Evolutionary conservation across 2,113 vertebrate genomes (phyloP), one percentile per base, ranked within the genome.

Genomic region (Spea bombifrons): DNA sequence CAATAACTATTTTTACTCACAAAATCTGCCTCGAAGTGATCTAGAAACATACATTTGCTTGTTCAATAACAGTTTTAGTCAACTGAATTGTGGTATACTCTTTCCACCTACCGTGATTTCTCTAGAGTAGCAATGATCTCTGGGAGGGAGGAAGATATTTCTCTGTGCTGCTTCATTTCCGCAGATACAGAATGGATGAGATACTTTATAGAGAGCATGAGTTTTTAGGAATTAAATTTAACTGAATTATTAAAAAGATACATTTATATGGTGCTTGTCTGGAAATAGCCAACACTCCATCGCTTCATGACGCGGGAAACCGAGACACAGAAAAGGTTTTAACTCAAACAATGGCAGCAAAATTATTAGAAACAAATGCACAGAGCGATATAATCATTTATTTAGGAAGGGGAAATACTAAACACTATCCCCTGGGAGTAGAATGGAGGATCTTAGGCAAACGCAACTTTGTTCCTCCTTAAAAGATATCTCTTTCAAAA

Each of bases 1-100:
- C 78, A 73, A 73, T 80, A 73, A 64, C 70, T 79, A 73, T 79
- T 74, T 80, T 80, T 80, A 68, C 52, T 57, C 52, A 61, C 43
- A 59, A 71, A 80, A 73, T 68, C 61, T 73, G 78, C 78, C 65
- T 80, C 59, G 47, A 61, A 79, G 70, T 80, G 53, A 73, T 68
- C 52, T 80, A 52, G 71, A 50, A 73, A 80, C 74, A 80, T 68
- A 73, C 53, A 73, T 59, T 73, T 49, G 45, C 53, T 67, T 69
- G 66, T 77, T 70, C 63, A 80, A 73, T 73, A 74, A 67, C 71
- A 74, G 63, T 52, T 67, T 67, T 66, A 66, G 63, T 66, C 61
- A 73, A 73, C 61, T 73, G 78, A 73, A 74, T 71, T 59, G 57
- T 70, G 53, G 57, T 70, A 52, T 50, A 44, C 45, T 63, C 75